phyloP scores from a whole-genome alignment of 2,888 invertebrate species.

The Pollenia labialis region DNA sequence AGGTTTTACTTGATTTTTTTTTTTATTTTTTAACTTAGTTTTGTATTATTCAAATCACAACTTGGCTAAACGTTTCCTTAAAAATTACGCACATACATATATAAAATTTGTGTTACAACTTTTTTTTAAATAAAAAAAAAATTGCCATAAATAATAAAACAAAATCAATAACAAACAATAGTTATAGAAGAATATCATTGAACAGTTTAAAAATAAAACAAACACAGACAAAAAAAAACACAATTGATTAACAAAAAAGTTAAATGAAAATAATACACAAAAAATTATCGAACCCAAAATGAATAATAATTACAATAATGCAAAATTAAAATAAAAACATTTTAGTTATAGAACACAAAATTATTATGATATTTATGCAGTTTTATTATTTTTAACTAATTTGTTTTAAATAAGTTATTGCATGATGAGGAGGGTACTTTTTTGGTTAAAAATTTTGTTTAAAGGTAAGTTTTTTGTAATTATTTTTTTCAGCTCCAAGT shows the following conservation, averaged over 20 bases:
- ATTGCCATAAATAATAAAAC: constrained; percentile 33
- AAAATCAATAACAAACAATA: constrained; percentile 14
- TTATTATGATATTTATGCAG: constrained; percentile 61
- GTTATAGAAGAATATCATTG: constrained; percentile 40
- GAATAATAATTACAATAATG: constrained; percentile 57
- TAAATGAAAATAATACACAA: constrained; percentile 37
- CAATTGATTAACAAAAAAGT: constrained; percentile 19
- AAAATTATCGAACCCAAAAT: constrained; percentile 25
- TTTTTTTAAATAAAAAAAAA: constrained; percentile 35
- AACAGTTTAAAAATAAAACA: constrained; percentile 16
- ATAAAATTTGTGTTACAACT: constrained; percentile 32
- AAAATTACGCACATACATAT: constrained; percentile 11
- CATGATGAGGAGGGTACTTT: not conserved
- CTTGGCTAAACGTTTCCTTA: constrained; percentile 28
- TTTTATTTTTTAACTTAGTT: not conserved
- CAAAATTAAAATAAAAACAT: constrained; percentile 56
- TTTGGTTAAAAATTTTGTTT: constrained; percentile 56
- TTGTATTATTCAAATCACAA: not conserved
- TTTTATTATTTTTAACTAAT: constrained; percentile 59
- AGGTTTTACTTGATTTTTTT: not conserved
- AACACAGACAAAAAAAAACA: not conserved
- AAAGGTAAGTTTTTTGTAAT: constrained; percentile 58
- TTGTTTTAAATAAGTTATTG: constrained; percentile 16
- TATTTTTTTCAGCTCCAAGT: constrained; percentile 81
- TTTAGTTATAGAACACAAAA: constrained; percentile 53